These are phyloP conservation scores for Acanthosoma haemorrhoidale DNA, from an alignment of 2,888 invertebrate genomes.

Conservation along the genomic window DNA sequence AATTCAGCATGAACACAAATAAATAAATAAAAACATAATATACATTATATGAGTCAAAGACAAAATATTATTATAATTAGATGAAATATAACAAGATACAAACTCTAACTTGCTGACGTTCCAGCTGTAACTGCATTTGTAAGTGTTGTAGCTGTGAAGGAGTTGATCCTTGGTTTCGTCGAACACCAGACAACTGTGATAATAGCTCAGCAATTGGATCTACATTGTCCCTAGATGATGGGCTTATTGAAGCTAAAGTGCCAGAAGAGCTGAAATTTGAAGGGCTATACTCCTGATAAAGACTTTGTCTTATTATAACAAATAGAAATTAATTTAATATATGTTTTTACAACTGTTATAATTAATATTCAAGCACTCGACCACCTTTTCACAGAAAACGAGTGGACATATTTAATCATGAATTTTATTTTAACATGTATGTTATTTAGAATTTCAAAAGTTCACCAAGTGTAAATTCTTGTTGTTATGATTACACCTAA, in stretches of 20 bases:
- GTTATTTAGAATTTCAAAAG: too few species aligned
- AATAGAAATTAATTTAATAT: too few species aligned
- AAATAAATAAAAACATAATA: neutral
- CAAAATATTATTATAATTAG: neutral
- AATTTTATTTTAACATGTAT: too few species aligned
- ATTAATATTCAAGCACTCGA: too few species aligned
- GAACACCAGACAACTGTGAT: constrained; percentile 89
- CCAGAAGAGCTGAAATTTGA: constrained; percentile 62
- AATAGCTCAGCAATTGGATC: constrained; percentile 95
- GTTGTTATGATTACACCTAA: too few species aligned
- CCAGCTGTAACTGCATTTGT: constrained; percentile 90
- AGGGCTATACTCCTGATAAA: neutral
- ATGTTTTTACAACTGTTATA: too few species aligned
- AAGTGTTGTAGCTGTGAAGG: constrained; percentile 85
- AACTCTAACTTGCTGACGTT: constrained; percentile 76
- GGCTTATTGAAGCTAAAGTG: constrained; percentile 77
- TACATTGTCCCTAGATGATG: constrained; percentile 86
- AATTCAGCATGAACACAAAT: too few species aligned
- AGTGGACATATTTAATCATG: too few species aligned
- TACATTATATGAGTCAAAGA: neutral
- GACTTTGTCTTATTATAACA: neutral
- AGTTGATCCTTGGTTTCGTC: constrained; percentile 60
- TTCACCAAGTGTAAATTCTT: too few species aligned
- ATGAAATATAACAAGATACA: constrained; percentile 38
- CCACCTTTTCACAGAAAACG: too few species aligned